Percentiles rank a stretch among this genome's conserved stretches.
These are phyloP conservation scores for Tryphoninae sp. DNA, from an alignment of 2,888 invertebrate genomes.

Conservation along the genomic window DNA sequence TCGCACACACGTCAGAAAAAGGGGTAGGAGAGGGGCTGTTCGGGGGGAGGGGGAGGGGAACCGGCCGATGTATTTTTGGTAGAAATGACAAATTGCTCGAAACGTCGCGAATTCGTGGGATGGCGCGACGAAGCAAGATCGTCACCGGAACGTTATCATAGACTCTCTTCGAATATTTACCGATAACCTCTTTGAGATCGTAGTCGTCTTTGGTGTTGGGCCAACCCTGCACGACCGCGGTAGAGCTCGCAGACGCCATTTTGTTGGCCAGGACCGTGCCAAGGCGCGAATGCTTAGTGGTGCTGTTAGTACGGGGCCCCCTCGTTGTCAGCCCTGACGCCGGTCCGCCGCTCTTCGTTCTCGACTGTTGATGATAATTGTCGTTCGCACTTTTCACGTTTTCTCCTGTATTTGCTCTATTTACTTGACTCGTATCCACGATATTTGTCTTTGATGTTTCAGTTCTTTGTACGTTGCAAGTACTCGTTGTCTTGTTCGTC, in stretches of 20 bases:
- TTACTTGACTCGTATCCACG: not conserved
- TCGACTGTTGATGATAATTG: slow-evolving; percentile 50
- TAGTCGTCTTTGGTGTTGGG: slow-evolving; percentile 96
- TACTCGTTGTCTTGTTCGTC: slow-evolving; percentile 55
- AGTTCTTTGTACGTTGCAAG: slow-evolving; percentile 14
- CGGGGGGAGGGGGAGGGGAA: slow-evolving; percentile 24
- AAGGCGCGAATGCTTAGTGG: slow-evolving; percentile 81
- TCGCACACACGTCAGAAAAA: slow-evolving; percentile 53
- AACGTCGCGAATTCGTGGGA: slow-evolving; percentile 1
- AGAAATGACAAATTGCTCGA: slow-evolving; percentile 12
- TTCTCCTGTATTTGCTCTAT: not conserved
- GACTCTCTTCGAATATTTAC: slow-evolving; percentile 83
- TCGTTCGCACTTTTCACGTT: slow-evolving; percentile 40
- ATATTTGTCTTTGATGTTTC: slow-evolving; percentile 12
- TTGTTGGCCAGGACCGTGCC: slow-evolving; percentile 84
- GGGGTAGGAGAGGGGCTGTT: slow-evolving; percentile 7
- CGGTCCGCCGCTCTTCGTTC: slow-evolving; percentile 54
- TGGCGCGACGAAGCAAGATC: not conserved
- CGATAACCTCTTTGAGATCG: slow-evolving; percentile 96
- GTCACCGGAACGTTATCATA: slow-evolving; percentile 20
- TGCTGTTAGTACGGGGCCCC: slow-evolving; percentile 79
- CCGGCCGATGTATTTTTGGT: slow-evolving; percentile 46
- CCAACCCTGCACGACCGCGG: slow-evolving; percentile 85
- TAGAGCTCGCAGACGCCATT: slow-evolving; percentile 84
- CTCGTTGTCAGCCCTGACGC: slow-evolving; percentile 66